phyloP scores from a whole-genome alignment of 2,113 vertebrate species.

The Nematolebias whitei region DNA sequence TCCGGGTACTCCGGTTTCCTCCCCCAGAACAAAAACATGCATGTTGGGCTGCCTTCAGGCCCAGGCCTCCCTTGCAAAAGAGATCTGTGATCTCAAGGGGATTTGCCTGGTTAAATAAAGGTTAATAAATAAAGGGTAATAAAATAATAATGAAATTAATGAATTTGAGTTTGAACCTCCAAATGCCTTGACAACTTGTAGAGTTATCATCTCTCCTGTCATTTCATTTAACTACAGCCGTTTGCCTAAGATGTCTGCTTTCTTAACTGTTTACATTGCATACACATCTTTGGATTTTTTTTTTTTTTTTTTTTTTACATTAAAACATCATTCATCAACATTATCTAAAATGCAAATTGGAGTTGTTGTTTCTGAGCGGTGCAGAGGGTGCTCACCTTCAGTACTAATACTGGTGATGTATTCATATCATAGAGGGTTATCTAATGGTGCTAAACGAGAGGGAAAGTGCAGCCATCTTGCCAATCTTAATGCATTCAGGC shows the following conservation, averaged over 20 bases:
- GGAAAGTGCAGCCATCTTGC: slow-evolving; percentile 59
- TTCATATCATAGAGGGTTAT: slow-evolving; percentile 55
- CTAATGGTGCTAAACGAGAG: slow-evolving; percentile 50
- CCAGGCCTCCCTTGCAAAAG: too few relatives aligned
- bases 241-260: neutral
- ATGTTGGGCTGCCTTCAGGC: too few relatives aligned
- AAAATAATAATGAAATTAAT: too few relatives aligned
- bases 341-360: slow-evolving; percentile 22
- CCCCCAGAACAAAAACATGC: too few relatives aligned
- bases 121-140: too few relatives aligned
- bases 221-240: neutral
- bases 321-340: slow-evolving; percentile 6
- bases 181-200: slow-evolving; percentile 53
- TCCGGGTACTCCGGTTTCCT: too few relatives aligned
- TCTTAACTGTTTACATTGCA: neutral
- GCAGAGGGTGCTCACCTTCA: slow-evolving; percentile 46
- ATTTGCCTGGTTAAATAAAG: too few relatives aligned
- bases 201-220: slow-evolving; percentile 14
- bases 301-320: slow-evolving; percentile 22
- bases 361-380: slow-evolving; percentile 7
- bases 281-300: slow-evolving; percentile 7
- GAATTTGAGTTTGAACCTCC: slow-evolving; percentile 7
- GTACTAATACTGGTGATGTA: slow-evolving; percentile 50
- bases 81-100: too few relatives aligned
- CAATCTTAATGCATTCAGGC: slow-evolving; percentile 58